These are phyloP conservation scores for Pristionchus mayeri DNA, from an alignment of 2,888 invertebrate species.

Conservation along the genomic window DNA sequence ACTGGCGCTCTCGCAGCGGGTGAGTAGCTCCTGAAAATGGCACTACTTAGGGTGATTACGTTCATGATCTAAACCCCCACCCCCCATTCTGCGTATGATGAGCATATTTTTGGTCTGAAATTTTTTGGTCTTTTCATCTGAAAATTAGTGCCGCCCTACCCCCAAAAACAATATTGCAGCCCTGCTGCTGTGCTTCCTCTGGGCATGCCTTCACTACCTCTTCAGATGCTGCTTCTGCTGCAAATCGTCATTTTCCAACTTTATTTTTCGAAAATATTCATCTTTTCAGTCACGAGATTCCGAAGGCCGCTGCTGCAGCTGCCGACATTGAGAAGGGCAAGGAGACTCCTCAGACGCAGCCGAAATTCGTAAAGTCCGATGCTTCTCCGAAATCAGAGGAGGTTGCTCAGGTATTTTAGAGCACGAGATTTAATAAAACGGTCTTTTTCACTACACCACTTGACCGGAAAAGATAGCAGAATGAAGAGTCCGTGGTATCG, in stretches of 20 bases:
- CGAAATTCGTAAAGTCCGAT: too few species aligned
- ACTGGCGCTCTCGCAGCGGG: background rate
- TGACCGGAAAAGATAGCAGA: too few species aligned
- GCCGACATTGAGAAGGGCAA: background rate
- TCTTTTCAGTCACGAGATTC: background rate
- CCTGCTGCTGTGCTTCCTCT: background rate
- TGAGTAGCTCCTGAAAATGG: background rate
- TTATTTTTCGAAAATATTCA: background rate
- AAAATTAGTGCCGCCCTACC: too few species aligned
- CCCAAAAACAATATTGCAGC: background rate
- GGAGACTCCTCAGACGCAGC: background rate
- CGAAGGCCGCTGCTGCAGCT: background rate
- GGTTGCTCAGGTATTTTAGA: background rate
- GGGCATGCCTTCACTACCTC: background rate
- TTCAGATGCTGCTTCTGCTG: slow-evolving; percentile 3
- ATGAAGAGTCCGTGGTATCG: too few species aligned
- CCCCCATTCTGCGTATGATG: too few species aligned
- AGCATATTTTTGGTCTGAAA: too few species aligned
- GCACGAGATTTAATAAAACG: too few species aligned
- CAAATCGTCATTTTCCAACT: background rate
- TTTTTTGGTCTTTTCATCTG: too few species aligned
- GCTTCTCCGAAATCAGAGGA: background rate
- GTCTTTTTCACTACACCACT: too few species aligned
- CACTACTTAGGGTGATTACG: too few species aligned
- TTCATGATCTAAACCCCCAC: too few species aligned